Percentiles rank a stretch among this genome's conserved stretches.
Evolutionary conservation across 2,113 vertebrate genomes (phyloP).

Genomic region (Poicephalus gulielmi): DNA sequence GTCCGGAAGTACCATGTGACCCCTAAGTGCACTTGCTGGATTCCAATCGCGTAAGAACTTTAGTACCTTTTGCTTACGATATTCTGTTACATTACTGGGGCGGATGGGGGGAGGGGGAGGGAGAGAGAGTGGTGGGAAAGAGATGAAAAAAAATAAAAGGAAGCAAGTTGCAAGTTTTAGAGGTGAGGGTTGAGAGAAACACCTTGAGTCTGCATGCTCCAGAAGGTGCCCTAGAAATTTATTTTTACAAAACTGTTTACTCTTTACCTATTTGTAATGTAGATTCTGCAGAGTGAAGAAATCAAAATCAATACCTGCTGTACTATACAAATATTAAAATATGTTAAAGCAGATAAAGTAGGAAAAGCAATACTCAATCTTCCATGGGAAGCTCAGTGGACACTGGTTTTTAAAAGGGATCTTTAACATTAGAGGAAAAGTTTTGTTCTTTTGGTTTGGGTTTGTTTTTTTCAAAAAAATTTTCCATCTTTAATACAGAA

Average conservation of each 20-base stretch:
- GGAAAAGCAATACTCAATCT: background rate
- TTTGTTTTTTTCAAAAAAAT: background rate
- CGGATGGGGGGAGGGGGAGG: rapidly evolving
- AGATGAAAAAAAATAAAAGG: background rate
- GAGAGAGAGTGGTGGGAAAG: too few relatives aligned
- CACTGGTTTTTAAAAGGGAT: background rate
- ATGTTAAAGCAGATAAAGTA: background rate
- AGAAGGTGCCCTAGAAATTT: background rate
- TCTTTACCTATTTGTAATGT: background rate
- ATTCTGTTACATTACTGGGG: background rate
- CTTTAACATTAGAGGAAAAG: background rate
- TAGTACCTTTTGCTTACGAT: background rate
- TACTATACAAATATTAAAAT: background rate
- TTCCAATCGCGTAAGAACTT: rapidly evolving
- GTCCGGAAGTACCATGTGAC: background rate
- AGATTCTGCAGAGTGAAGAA: background rate
- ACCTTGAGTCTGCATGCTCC: background rate
- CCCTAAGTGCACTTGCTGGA: background rate
- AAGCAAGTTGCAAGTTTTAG: background rate
- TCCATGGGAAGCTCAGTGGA: background rate
- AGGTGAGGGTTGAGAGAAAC: background rate
- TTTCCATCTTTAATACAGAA: background rate
- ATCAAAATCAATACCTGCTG: background rate
- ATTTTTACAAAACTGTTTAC: background rate
- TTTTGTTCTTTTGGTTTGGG: background rate